A percentile compares a stretch with the other conserved stretches of the same genome.
Conservation (phyloP, 2,797 vertebrate species). For the Calcarius lapponicus region DNA sequence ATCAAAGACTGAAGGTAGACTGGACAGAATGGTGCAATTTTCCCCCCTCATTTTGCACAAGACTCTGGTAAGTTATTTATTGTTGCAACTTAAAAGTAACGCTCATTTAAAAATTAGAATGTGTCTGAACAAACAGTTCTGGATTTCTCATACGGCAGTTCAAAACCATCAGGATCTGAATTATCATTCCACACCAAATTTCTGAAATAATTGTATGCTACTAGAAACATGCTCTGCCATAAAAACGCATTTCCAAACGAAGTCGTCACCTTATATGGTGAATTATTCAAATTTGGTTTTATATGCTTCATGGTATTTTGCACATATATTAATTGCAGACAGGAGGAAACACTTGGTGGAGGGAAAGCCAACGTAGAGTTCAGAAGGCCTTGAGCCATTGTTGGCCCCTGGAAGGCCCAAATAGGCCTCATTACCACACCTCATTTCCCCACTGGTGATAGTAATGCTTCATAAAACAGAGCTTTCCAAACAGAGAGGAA, state of each 20-base stretch:
- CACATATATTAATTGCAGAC: background rate
- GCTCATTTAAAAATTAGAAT: background rate
- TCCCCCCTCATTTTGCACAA: background rate
- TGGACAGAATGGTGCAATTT: background rate
- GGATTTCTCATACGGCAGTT: background rate
- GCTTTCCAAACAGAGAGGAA: background rate
- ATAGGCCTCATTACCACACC: background rate
- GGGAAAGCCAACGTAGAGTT: background rate
- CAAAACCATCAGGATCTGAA: background rate
- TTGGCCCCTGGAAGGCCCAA: background rate
- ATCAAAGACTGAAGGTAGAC: background rate
- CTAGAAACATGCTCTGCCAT: background rate
- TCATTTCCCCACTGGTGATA: fast-evolving
- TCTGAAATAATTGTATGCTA: background rate
- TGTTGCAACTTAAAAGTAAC: background rate
- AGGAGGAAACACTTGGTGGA: background rate
- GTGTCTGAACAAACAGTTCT: background rate
- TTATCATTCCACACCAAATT: background rate
- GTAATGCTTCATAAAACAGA: background rate
- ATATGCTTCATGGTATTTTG: background rate
- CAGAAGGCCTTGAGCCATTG: background rate
- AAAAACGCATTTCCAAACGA: background rate
- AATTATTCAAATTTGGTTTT: background rate
- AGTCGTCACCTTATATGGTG: background rate
- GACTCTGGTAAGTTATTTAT: background rate